A percentile compares a stretch with the other conserved stretches of the same genome.
Evolutionary conservation across 1,140 invertebrate genomes (phyloP).

Genomic region (Antheraea mylitta): DNA sequence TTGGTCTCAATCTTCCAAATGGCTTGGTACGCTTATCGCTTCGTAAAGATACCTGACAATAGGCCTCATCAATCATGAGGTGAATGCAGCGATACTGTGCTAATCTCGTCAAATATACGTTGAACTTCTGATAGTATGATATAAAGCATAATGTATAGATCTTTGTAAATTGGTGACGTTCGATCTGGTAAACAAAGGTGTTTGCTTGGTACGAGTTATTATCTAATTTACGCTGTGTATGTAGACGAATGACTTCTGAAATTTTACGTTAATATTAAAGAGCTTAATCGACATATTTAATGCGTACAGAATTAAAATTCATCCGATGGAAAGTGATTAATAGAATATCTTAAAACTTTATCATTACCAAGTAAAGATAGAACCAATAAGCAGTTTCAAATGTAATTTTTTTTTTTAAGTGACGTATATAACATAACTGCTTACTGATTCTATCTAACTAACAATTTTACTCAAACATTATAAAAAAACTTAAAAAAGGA

Average conservation of each 20-base stretch:
- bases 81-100: background rate
- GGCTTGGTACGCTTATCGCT: constrained; percentile 58
- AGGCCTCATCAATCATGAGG: constrained; percentile 64
- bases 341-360: background rate
- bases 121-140: background rate
- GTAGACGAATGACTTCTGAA: background rate
- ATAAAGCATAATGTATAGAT: background rate
- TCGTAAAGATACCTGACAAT: constrained; percentile 55
- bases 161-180: background rate
- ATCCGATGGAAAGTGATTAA: background rate
- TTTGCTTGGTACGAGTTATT: constrained; percentile 1
- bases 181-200: constrained; percentile 1
- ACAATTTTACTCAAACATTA: background rate
- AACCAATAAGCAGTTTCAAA: background rate
- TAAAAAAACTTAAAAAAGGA: too few relatives aligned
- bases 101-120: background rate
- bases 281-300: background rate
- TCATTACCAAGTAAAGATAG: background rate
- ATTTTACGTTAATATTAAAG: background rate
- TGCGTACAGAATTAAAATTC: background rate
- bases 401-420: background rate
- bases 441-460: background rate
- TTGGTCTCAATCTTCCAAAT: constrained; percentile 64
- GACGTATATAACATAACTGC: background rate
- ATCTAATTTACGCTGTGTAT: constrained; percentile 3